phyloP scores from a whole-genome alignment of 2,888 invertebrate genomes.

The Andricus curvator region DNA sequence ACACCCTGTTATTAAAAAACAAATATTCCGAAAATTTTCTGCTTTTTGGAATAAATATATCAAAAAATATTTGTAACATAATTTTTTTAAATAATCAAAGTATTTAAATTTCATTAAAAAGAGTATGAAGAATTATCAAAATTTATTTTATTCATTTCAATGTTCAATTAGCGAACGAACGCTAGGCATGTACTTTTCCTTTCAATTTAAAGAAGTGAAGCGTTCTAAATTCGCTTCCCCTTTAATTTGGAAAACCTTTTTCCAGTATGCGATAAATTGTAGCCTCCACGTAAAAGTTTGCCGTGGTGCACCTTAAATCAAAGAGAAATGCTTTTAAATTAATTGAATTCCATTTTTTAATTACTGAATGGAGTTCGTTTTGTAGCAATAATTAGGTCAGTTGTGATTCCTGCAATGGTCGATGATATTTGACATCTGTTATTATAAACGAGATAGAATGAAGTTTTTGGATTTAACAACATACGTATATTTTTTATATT shows the following conservation, averaged over 20 bases:
- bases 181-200: not conserved
- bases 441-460: not conserved
- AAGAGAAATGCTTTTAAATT: conserved; percentile 9
- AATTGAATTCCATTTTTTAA: conserved; percentile 24
- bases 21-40: too few relatives aligned
- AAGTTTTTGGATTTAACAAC: not conserved
- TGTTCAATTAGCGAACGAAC: not conserved
- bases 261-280: not conserved
- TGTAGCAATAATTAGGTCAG: not conserved
- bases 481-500: too few relatives aligned
- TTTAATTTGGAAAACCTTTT: conserved; percentile 11
- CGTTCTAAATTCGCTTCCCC: conserved; percentile 6
- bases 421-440: not conserved
- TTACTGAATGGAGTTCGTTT: conserved; percentile 5
- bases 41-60: too few relatives aligned
- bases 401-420: not conserved
- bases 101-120: too few relatives aligned
- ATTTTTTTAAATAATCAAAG: too few relatives aligned
- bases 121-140: too few relatives aligned
- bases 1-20: too few relatives aligned
- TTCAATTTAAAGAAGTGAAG: conserved; percentile 2
- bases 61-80: too few relatives aligned
- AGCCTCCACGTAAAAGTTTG: not conserved
- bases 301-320: not conserved
- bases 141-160: not conserved